Evolutionary conservation across 1,140 invertebrate species (phyloP).

Genomic region (Carposina sasakii): DNA sequence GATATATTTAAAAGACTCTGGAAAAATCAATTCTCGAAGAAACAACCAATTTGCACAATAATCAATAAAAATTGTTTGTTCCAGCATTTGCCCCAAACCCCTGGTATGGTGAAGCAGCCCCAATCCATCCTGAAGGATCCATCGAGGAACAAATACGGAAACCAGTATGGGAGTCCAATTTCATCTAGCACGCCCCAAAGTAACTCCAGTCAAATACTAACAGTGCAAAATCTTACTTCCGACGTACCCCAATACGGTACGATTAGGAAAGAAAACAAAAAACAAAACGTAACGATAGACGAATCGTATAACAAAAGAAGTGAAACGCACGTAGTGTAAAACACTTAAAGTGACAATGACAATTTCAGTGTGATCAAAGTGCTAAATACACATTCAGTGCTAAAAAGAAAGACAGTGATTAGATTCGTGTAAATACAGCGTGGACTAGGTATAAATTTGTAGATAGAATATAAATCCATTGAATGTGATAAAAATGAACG

Average conservation of each 20-base stretch:
- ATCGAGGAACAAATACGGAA: conserved; percentile 73
- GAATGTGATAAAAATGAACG: conserved; percentile 57
- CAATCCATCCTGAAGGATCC: conserved; percentile 77
- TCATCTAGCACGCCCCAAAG: conserved; percentile 58
- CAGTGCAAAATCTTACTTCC: conserved; percentile 62
- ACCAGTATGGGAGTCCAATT: conserved; percentile 66
- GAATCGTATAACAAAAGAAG: conserved; percentile 59
- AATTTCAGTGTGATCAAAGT: conserved; percentile 1
- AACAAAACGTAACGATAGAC: conserved; percentile 66
- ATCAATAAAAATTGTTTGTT: conserved; percentile 29
- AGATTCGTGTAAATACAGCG: conserved; percentile 32
- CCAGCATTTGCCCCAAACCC: conserved; percentile 50
- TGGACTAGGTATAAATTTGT: conserved; percentile 50
- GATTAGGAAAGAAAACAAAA: conserved; percentile 67
- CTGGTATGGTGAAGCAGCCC: conserved; percentile 67
- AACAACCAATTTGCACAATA: no score
- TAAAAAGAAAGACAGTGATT: conserved; percentile 24
- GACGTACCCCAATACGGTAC: conserved; percentile 68
- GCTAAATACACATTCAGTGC: no score
- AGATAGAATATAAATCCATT: conserved; percentile 62
- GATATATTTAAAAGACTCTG: no score
- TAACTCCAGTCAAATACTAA: conserved; percentile 63
- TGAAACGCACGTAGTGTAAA: conserved; percentile 62
- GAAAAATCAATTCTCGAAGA: no score
- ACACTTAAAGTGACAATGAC: background rate